Evolutionary conservation across 2,888 invertebrate species (phyloP).

Genomic region (Magallana nippona): DNA sequence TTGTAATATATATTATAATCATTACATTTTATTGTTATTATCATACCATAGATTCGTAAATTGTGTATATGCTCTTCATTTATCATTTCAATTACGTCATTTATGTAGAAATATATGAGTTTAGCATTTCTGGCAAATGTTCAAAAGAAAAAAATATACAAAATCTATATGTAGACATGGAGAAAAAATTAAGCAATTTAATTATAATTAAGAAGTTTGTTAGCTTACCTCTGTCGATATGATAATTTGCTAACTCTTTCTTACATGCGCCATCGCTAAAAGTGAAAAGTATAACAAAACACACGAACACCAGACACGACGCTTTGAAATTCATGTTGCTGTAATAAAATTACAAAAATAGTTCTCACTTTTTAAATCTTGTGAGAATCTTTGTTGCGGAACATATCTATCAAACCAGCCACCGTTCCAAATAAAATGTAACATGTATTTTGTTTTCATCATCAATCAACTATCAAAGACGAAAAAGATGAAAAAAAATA

Average conservation of each 20-base stretch:
- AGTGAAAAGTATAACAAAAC: neutral
- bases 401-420: neutral
- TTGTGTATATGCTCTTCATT: too few species aligned
- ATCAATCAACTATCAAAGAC: conserved; percentile 3
- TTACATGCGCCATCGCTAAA: conserved; percentile 10
- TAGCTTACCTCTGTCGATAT: neutral
- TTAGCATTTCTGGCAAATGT: too few species aligned
- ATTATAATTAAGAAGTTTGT: too few species aligned
- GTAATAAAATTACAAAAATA: neutral
- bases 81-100: too few species aligned
- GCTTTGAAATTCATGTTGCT: neutral
- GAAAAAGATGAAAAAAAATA: neutral
- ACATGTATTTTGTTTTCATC: neutral
- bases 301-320: neutral
- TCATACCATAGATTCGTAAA: too few species aligned
- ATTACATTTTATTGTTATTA: too few species aligned
- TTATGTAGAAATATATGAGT: too few species aligned
- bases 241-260: neutral
- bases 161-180: too few species aligned
- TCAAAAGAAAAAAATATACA: too few species aligned
- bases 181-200: too few species aligned
- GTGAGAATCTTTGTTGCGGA: neutral
- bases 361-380: neutral
- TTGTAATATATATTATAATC: too few species aligned
- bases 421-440: neutral